A percentile compares a stretch with the other conserved stretches of the same genome.
Conservation (phyloP, 2,797 vertebrate species). For the Crocidura indochinensis region DNA sequence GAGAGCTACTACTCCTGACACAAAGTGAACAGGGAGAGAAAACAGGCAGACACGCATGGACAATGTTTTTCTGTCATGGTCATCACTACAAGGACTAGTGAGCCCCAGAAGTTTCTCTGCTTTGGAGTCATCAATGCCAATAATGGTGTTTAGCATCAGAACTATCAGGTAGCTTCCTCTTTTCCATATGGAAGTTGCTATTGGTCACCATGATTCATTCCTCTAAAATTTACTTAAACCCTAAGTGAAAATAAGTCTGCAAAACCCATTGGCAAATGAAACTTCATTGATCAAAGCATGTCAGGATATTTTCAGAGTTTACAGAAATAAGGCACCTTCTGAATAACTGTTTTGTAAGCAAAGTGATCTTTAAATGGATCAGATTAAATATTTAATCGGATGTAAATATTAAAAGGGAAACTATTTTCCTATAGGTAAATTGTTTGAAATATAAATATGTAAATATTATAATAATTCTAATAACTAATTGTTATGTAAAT, state of each 20-base stretch:
- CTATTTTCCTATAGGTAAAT: background rate
- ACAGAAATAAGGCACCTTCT: background rate
- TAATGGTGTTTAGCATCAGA: constrained; percentile 8
- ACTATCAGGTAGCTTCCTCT: background rate
- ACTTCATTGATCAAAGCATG: constrained; percentile 66
- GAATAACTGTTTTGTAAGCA: constrained; percentile 9
- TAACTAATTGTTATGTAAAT: no score
- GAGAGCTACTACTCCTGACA: constrained; percentile 77
- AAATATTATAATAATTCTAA: no score
- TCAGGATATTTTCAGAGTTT: background rate
- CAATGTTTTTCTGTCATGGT: constrained; percentile 81
- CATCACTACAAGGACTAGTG: constrained; percentile 13
- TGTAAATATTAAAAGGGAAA: constrained; percentile 14
- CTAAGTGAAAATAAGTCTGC: constrained; percentile 15
- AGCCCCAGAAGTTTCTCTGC: constrained; percentile 19
- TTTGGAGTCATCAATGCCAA: background rate
- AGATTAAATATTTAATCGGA: background rate
- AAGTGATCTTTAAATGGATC: constrained; percentile 17
- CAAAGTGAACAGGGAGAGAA: constrained; percentile 78
- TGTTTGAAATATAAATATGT: background rate
- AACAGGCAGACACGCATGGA: constrained; percentile 80
- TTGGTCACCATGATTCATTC: constrained; percentile 53
- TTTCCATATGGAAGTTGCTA: constrained; percentile 6
- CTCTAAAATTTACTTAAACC: constrained; percentile 53
- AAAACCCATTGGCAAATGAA: constrained; percentile 33